These are phyloP conservation scores for Poecilus cupreus DNA, from an alignment of 2,888 invertebrate species.

Conservation along the genomic window DNA sequence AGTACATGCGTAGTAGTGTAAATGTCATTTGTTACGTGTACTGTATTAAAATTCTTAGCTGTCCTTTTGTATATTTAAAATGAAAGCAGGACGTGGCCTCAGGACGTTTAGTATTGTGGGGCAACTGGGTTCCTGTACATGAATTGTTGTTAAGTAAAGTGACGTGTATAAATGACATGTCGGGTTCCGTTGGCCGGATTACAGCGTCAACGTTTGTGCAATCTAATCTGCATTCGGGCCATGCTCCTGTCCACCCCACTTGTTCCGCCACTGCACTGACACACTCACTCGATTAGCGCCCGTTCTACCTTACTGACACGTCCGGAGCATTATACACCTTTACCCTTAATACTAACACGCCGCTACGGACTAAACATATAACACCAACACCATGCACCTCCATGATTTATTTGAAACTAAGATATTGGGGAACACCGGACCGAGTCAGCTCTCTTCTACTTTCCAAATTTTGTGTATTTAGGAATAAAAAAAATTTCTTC, in stretches of 20 bases:
- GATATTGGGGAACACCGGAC: too few relatives aligned
- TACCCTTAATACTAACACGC: background rate
- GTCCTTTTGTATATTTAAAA: background rate
- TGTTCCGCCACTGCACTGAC: conserved; percentile 43
- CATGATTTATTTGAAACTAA: background rate
- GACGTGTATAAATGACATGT: conserved; percentile 47
- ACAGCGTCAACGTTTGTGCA: conserved; percentile 41
- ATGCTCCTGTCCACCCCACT: conserved; percentile 32
- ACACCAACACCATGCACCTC: background rate
- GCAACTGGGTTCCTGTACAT: background rate
- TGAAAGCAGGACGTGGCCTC: background rate
- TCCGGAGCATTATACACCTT: conserved; percentile 8
- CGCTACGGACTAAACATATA: background rate
- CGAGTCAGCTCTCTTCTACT: too few relatives aligned
- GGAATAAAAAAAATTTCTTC: too few relatives aligned
- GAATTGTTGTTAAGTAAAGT: conserved; percentile 44
- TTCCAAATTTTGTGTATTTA: too few relatives aligned
- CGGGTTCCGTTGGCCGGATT: conserved; percentile 20
- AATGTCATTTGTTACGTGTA: background rate
- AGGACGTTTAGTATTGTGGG: background rate
- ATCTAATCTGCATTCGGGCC: conserved; percentile 49
- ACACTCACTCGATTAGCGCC: conserved; percentile 28
- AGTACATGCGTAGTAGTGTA: background rate
- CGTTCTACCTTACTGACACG: conserved; percentile 3
- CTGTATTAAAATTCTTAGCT: background rate